Evolutionary conservation across 2,113 vertebrate genomes (phyloP).

Genomic region (Notarius lentiginosus): DNA sequence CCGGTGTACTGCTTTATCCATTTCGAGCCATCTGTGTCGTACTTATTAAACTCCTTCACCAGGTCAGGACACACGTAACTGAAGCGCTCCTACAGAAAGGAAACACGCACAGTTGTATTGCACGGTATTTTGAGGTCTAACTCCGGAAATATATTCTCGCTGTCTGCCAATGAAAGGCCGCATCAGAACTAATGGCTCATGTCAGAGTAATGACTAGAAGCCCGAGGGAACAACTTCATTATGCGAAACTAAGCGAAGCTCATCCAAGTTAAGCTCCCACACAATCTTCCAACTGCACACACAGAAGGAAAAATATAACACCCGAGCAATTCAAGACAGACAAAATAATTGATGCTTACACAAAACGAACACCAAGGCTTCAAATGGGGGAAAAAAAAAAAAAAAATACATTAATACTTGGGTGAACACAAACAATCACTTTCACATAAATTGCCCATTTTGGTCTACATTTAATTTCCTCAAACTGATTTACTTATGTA

Average conservation of each 20-base stretch:
- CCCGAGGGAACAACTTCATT: constrained; percentile 32
- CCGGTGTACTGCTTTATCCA: constrained; percentile 99
- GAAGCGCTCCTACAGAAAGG: constrained; percentile 83
- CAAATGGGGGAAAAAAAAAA: not conserved
- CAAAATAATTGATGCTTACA: not conserved
- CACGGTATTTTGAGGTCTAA: not conserved
- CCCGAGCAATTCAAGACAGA: constrained; percentile 16
- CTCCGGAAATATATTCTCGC: not conserved
- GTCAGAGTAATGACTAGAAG: constrained; percentile 26
- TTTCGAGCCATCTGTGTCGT: constrained; percentile 92
- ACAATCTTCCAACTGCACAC: constrained; percentile 2
- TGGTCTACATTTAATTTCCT: not conserved
- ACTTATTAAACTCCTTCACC: constrained; percentile 98
- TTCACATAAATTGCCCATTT: not conserved
- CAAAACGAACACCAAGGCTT: not conserved
- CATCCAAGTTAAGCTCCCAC: constrained; percentile 33
- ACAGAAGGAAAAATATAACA: constrained; percentile 2
- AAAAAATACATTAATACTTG: not conserved
- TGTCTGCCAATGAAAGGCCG: not conserved
- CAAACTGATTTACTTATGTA: not conserved
- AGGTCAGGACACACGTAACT: constrained; percentile 97
- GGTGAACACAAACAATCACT: not conserved
- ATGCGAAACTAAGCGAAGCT: constrained; percentile 19
- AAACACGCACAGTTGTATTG: not conserved
- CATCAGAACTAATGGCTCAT: constrained; percentile 20